Evolutionary conservation across 2,113 vertebrate species (phyloP).

Genomic region (Daubentonia madagascariensis): DNA sequence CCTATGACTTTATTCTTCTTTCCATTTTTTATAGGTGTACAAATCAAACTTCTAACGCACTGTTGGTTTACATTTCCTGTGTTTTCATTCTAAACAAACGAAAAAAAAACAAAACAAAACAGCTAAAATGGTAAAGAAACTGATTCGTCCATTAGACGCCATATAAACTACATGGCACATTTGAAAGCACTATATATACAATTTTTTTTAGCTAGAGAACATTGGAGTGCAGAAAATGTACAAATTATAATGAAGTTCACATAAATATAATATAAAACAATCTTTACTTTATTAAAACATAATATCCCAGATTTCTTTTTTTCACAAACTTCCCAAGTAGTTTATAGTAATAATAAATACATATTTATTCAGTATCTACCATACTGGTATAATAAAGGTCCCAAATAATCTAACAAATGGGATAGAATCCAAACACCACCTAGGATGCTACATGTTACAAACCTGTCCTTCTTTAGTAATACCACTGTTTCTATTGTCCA

Average conservation of each 20-base stretch:
- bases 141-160: neutral
- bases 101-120: slow-evolving; percentile 60
- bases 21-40: slow-evolving; percentile 95
- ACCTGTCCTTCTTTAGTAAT: fast-evolving
- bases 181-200: neutral
- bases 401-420: neutral
- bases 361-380: neutral
- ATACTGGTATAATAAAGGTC: too few species aligned
- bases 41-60: slow-evolving; percentile 93
- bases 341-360: neutral
- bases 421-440: neutral
- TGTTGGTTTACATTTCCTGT: slow-evolving; percentile 82
- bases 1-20: slow-evolving; percentile 99
- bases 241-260: neutral
- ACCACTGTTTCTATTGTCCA: neutral
- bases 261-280: neutral
- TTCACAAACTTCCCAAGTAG: neutral
- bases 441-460: neutral
- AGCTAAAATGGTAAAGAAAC: slow-evolving; percentile 3
- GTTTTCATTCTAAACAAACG: slow-evolving; percentile 88
- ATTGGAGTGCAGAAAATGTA: neutral
- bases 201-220: neutral
- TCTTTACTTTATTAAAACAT: neutral
- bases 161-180: neutral
- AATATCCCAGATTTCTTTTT: neutral